These are phyloP conservation scores for Mustela erminea DNA, from an alignment of 2,797 vertebrate genomes.

Conservation along the genomic window DNA sequence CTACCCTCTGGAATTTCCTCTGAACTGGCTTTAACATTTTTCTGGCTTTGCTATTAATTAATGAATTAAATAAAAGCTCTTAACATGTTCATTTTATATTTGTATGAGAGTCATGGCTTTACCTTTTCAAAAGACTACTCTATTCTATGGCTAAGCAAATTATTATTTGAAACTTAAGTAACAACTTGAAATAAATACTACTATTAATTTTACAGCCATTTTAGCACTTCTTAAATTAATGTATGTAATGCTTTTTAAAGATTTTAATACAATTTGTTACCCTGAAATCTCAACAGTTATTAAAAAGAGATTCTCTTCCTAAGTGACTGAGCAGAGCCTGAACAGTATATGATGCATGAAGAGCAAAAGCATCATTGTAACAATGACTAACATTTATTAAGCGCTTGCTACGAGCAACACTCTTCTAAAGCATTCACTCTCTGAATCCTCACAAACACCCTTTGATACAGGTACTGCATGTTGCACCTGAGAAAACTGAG, in stretches of 20 bases:
- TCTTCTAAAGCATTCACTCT: neutral
- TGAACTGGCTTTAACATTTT: neutral
- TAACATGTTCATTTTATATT: neutral
- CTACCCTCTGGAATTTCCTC: neutral
- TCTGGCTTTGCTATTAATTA: neutral
- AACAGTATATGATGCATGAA: neutral
- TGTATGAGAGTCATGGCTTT: neutral
- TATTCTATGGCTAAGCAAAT: neutral
- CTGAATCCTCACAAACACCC: neutral
- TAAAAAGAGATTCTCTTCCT: neutral
- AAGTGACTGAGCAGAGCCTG: neutral
- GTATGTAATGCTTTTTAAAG: neutral
- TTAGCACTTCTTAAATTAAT: conserved; percentile 8
- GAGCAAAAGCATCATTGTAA: neutral
- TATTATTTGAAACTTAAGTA: conserved; percentile 32
- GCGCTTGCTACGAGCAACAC: neutral
- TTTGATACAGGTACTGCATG: neutral
- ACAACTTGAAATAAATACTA: neutral
- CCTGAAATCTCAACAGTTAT: neutral
- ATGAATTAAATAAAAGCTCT: neutral
- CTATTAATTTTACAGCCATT: neutral
- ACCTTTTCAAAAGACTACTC: conserved; percentile 4
- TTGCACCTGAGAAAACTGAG: neutral
- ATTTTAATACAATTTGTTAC: neutral
- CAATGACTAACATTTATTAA: rapidly evolving